phyloP scores from a whole-genome alignment of 2,888 invertebrate genomes.

The Orgyia antiqua region DNA sequence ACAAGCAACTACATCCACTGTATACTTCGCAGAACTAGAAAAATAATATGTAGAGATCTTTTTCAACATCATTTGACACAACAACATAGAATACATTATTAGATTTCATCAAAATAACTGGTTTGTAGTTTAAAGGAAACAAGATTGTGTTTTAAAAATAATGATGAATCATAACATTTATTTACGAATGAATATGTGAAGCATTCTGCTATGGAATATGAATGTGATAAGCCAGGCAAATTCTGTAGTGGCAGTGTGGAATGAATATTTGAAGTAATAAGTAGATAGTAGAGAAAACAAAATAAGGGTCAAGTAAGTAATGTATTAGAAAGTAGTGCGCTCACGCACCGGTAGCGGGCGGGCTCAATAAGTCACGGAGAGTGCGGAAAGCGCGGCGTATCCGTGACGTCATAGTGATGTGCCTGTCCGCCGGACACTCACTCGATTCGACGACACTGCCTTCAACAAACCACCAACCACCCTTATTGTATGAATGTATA shows the following conservation, averaged over 20 bases:
- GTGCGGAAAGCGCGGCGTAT: conserved; percentile 61
- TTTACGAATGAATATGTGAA: no score
- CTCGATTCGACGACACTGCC: conserved; percentile 27
- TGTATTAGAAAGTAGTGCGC: conserved; percentile 23
- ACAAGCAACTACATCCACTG: no score
- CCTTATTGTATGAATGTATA: conserved; percentile 29
- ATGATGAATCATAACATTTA: no score
- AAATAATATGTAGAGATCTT: no score
- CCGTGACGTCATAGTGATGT: conserved; percentile 48
- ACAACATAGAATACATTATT: no score
- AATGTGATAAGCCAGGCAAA: background rate
- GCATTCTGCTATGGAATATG: background rate
- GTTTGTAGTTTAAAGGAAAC: no score
- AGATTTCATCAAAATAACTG: no score
- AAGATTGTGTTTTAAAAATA: no score
- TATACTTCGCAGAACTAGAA: no score
- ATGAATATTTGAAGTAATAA: background rate
- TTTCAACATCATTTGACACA: no score
- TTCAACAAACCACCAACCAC: conserved; percentile 47
- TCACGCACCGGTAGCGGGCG: conserved; percentile 47
- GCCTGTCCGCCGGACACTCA: conserved; percentile 21
- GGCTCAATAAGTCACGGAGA: conserved; percentile 46
- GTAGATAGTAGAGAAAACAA: background rate
- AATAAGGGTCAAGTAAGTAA: conserved; percentile 2
- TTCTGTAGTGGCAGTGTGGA: background rate